phyloP scores from a whole-genome alignment of 2,113 vertebrate genomes.

The Opisthocomus hoazin region DNA sequence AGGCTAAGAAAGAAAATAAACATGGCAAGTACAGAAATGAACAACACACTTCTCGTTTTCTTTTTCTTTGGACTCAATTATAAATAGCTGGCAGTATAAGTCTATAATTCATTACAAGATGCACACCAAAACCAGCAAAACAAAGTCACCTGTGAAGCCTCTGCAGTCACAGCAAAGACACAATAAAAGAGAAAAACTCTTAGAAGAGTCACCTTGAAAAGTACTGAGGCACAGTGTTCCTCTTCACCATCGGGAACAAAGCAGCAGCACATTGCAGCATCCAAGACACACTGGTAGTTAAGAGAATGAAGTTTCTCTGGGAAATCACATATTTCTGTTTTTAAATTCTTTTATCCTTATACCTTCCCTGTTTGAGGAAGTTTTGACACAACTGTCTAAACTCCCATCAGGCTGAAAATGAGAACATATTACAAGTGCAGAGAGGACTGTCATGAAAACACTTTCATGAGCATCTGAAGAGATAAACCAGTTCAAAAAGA shows the following conservation, averaged over 20 bases:
- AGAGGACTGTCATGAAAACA: background rate
- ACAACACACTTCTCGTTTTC: background rate
- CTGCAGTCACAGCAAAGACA: constrained; percentile 1
- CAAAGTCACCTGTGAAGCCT: background rate
- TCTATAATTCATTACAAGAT: background rate
- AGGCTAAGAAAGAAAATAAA: background rate
- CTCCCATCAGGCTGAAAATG: background rate
- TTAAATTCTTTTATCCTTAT: background rate
- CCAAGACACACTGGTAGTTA: background rate
- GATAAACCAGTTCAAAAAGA: background rate
- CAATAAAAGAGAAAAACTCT: background rate
- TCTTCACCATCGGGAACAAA: background rate
- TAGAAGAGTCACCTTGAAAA: constrained; percentile 43
- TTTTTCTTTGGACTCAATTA: background rate
- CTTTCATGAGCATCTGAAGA: background rate
- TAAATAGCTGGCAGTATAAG: background rate
- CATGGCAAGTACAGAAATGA: background rate
- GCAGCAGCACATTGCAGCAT: background rate
- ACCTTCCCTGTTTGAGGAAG: background rate
- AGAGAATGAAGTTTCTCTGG: background rate
- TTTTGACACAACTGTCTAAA: background rate
- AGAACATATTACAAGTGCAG: background rate
- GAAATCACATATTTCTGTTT: background rate
- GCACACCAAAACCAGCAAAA: background rate
- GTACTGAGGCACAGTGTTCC: background rate